A percentile compares a stretch with the other conserved stretches of the same genome.
Conservation (phyloP, 2,888 invertebrate genomes). For the Idaea aversata region DNA sequence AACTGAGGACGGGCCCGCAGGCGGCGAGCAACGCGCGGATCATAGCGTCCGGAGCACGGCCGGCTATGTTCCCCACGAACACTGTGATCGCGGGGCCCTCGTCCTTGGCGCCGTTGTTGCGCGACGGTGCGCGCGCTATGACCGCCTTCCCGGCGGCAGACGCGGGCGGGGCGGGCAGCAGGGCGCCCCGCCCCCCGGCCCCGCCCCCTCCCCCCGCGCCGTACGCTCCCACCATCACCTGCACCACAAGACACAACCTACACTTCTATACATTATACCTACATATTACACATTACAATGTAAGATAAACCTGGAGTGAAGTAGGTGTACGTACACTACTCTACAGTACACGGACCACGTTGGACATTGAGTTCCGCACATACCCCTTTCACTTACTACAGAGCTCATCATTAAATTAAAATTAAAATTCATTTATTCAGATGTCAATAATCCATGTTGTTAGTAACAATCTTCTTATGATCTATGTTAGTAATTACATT, state of each 20-base stretch:
- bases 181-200: constrained; percentile 34
- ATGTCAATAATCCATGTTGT: too few relatives aligned
- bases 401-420: too few relatives aligned
- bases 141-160: constrained; percentile 25
- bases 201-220: constrained; percentile 36
- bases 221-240: constrained; percentile 75
- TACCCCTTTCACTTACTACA: too few relatives aligned
- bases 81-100: constrained; percentile 97
- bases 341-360: too few relatives aligned
- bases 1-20: constrained; percentile 96
- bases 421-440: too few relatives aligned
- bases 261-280: not conserved
- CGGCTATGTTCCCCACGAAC: constrained; percentile 90
- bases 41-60: constrained; percentile 96
- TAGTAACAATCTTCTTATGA: too few relatives aligned
- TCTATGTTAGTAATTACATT: too few relatives aligned
- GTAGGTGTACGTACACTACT: too few relatives aligned
- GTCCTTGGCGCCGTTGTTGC: constrained; percentile 53
- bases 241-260: constrained; percentile 11
- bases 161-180: constrained; percentile 53
- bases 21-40: constrained; percentile 94
- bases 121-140: constrained; percentile 2
- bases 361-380: too few relatives aligned
- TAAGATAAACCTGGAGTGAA: too few relatives aligned
- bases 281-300: not conserved